phyloP scores from a whole-genome alignment of 2,797 vertebrate genomes.

The Rousettus madagascariensis region DNA sequence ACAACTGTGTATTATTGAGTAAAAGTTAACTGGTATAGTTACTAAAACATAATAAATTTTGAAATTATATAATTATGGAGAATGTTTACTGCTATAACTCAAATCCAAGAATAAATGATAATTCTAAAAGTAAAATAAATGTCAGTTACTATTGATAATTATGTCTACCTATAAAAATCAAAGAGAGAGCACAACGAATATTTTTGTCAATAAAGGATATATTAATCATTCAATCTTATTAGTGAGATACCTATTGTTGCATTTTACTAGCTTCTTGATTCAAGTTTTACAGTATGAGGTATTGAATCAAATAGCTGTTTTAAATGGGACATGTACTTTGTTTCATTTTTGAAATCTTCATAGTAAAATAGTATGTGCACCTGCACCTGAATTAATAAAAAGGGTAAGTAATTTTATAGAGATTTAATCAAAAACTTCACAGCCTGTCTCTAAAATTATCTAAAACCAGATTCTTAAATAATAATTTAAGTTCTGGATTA shows the following conservation, averaged over 20 bases:
- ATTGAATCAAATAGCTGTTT: not conserved
- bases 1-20: not conserved
- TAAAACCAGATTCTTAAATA: not conserved
- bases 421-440: not conserved
- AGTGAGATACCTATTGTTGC: not conserved
- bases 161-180: not conserved
- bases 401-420: not conserved
- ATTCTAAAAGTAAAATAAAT: constrained; percentile 31
- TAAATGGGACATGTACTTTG: not conserved
- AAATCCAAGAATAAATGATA: constrained; percentile 26
- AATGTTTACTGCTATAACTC: constrained; percentile 1
- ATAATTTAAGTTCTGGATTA: not conserved
- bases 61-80: constrained; percentile 16
- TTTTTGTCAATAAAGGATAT: not conserved
- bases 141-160: not conserved
- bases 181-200: not conserved
- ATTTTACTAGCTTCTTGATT: not conserved
- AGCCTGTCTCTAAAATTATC: not conserved
- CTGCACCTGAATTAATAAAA: not conserved
- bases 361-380: not conserved
- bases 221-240: not conserved
- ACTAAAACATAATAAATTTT: constrained; percentile 30
- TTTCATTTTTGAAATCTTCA: not conserved
- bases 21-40: constrained; percentile 18
- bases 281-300: not conserved